Conservation (phyloP, 1,140 invertebrate genomes). For the Campoletis sonorensis region DNA sequence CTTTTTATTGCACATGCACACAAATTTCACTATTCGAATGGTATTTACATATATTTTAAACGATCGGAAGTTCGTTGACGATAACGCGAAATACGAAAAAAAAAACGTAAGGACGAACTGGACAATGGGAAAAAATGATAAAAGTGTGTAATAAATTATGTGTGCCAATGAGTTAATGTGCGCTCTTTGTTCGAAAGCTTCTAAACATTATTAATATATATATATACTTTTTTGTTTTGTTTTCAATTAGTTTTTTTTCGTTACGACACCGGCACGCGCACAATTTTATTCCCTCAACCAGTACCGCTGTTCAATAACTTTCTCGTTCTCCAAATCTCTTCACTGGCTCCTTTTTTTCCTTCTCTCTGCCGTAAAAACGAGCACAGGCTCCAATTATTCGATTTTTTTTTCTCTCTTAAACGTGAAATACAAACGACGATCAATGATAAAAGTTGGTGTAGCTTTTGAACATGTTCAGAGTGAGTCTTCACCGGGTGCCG, state of each 20-base stretch:
- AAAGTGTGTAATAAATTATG: conserved; percentile 29
- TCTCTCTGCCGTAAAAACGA: neutral
- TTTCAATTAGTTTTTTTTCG: conserved; percentile 30
- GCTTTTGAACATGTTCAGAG: conserved; percentile 64
- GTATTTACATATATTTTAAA: conserved; percentile 37
- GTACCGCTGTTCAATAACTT: conserved; percentile 27
- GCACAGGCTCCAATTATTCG: conserved; percentile 62
- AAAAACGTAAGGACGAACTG: neutral
- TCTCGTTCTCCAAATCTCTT: conserved; percentile 40
- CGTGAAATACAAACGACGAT: conserved; percentile 30
- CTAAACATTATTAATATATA: conserved; percentile 43
- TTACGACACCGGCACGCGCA: conserved; percentile 39
- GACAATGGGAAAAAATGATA: neutral
- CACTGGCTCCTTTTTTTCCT: conserved; percentile 45
- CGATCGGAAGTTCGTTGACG: neutral
- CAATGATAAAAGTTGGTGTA: conserved; percentile 45
- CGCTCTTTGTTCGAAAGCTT: conserved; percentile 36
- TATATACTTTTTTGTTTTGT: conserved; percentile 19
- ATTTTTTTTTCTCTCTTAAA: conserved; percentile 43
- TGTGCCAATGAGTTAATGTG: conserved; percentile 38
- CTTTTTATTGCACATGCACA: conserved; percentile 59
- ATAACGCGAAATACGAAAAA: conserved; percentile 27
- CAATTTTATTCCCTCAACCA: conserved; percentile 30
- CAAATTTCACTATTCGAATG: conserved; percentile 51
- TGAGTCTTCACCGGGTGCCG: conserved; percentile 63